phyloP scores from a whole-genome alignment of 2,113 vertebrate species.

The Electrona antarctica region DNA sequence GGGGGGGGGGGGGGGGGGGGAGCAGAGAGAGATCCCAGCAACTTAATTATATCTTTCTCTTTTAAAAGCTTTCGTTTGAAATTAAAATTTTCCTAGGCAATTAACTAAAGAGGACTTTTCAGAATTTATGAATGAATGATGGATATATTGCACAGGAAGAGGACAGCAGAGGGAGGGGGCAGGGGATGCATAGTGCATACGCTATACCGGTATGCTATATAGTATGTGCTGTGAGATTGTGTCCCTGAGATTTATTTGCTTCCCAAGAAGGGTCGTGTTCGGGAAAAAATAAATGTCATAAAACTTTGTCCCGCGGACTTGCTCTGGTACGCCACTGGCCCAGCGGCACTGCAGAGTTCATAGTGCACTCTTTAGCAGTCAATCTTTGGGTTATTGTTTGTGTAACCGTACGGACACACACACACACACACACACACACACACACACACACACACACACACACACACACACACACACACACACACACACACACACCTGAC shows the following conservation, averaged over 20 bases:
- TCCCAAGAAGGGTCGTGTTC: conserved; percentile 32
- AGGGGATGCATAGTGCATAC: conserved; percentile 2
- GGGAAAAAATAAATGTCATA: conserved; percentile 16
- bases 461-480: background rate
- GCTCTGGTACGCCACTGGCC: background rate
- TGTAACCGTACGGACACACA: background rate
- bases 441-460: background rate
- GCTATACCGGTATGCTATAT: conserved; percentile 30
- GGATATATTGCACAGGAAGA: conserved; percentile 71
- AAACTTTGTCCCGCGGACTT: conserved; percentile 22
- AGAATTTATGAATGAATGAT: conserved; percentile 79
- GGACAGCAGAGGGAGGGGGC: conserved; percentile 14
- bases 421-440: conserved; percentile 3
- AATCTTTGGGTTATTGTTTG: conserved; percentile 33
- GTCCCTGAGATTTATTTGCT: conserved; percentile 44
- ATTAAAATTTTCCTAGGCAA: conserved; percentile 74
- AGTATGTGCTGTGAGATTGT: conserved; percentile 26
- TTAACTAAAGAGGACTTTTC: conserved; percentile 78
- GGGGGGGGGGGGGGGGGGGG: background rate
- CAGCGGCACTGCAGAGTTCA: conserved; percentile 24
- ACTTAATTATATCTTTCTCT: conserved; percentile 78
- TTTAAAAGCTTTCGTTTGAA: conserved; percentile 79
- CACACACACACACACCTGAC: conserved; percentile 1
- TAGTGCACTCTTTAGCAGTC: conserved; percentile 14
- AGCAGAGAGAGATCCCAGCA: conserved; percentile 60